phyloP scores from a whole-genome alignment of 2,888 invertebrate species.

The Agrilus biguttatus region DNA sequence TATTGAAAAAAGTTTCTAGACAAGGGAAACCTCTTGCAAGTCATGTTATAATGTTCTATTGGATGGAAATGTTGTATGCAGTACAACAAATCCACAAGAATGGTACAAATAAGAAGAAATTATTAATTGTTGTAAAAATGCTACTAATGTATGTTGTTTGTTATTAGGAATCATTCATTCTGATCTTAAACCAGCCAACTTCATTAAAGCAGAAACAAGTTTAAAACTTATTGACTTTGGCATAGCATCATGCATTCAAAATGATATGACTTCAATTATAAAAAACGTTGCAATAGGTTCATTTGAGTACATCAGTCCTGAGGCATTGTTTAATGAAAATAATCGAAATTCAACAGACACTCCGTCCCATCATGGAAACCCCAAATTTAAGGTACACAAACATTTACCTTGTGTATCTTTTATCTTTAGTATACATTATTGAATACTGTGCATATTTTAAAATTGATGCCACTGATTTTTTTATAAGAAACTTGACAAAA shows the following conservation, averaged over 20 bases:
- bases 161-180: conserved; percentile 81
- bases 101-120: conserved; percentile 36
- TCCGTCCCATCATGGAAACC: conserved; percentile 29
- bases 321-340: conserved; percentile 48
- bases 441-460: no score
- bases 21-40: conserved; percentile 41
- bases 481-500: no score
- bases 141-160: conserved; percentile 4
- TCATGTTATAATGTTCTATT: conserved; percentile 74
- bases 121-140: background rate
- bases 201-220: conserved; percentile 69
- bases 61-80: conserved; percentile 86
- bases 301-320: conserved; percentile 92
- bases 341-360: conserved; percentile 34
- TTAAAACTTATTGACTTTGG: conserved; percentile 96
- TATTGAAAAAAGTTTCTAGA: conserved; percentile 41
- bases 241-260: conserved; percentile 76
- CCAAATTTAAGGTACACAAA: conserved; percentile 32
- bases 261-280: conserved; percentile 78
- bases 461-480: no score
- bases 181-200: conserved; percentile 94
- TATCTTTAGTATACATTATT: no score
- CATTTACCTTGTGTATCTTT: background rate
- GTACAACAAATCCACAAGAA: conserved; percentile 82
- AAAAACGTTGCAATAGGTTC: conserved; percentile 77